phyloP scores from a whole-genome alignment of 2,888 invertebrate genomes.

The Ectropis crepuscularia region DNA sequence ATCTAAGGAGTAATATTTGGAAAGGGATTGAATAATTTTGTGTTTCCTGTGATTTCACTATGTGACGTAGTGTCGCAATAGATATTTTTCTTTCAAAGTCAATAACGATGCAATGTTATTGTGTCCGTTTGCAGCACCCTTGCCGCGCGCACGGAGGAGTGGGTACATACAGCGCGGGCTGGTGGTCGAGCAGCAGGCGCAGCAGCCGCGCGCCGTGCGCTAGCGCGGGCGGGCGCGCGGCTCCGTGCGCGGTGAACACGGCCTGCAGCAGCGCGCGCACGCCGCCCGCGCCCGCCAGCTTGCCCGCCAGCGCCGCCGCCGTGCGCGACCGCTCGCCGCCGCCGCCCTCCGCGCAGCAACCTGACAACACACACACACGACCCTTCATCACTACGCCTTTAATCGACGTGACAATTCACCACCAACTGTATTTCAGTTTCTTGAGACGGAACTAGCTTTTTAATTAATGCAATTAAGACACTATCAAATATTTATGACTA shows the following conservation, averaged over 20 bases:
- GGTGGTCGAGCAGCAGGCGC: constrained; percentile 36
- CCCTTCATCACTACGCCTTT: background rate
- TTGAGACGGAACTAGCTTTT: no score
- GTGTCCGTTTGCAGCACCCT: no score
- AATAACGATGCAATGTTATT: no score
- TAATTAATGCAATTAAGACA: no score
- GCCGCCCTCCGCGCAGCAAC: constrained; percentile 7
- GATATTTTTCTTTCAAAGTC: no score
- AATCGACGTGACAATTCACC: background rate
- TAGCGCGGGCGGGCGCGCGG: constrained; percentile 42
- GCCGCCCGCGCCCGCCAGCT: constrained; percentile 38
- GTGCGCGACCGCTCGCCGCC: constrained; percentile 25
- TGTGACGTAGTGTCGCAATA: no score
- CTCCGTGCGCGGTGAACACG: constrained; percentile 46
- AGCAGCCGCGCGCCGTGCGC: constrained; percentile 47
- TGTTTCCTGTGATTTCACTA: no score
- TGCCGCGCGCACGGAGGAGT: background rate
- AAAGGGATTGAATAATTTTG: no score
- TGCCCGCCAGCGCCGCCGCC: constrained; percentile 33
- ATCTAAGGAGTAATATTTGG: no score
- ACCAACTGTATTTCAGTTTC: no score
- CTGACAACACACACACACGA: background rate
- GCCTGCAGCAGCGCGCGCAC: constrained; percentile 84
- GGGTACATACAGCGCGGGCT: constrained; percentile 15
- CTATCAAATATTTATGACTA: no score